Conservation (phyloP, 2,888 invertebrate species). For the Caenorhabditis japonica region DNA sequence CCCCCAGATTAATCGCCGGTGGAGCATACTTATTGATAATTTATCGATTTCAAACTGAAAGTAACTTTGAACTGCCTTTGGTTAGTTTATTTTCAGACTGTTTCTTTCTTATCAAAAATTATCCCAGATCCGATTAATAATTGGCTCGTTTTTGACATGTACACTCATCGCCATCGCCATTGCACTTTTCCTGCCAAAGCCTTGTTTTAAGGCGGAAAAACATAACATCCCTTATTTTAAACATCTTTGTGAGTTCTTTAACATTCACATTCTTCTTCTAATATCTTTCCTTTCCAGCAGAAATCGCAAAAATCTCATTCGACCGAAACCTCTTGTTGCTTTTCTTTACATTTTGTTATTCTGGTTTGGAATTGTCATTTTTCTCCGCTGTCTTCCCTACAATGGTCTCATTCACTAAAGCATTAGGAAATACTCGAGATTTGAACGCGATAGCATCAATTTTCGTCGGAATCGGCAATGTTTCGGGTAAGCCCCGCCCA, state of each 20-base stretch:
- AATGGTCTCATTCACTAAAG: constrained; percentile 49
- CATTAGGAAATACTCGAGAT: constrained; percentile 38
- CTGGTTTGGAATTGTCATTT: constrained; percentile 46
- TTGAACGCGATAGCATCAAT: constrained; percentile 43
- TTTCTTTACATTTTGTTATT: constrained; percentile 40
- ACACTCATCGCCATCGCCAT: constrained; percentile 29
- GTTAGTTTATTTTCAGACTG: too few relatives aligned
- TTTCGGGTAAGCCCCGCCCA: constrained; percentile 45
- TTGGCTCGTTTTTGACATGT: constrained; percentile 31
- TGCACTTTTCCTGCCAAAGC: constrained; percentile 35
- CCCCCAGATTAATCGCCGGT: constrained; percentile 32
- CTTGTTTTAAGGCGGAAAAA: constrained; percentile 27
- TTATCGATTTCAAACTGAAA: constrained; percentile 34
- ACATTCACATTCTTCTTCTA: too few relatives aligned
- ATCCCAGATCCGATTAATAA: constrained; percentile 32
- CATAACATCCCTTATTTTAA: constrained; percentile 42
- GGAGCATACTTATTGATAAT: constrained; percentile 34
- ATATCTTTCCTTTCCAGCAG: constrained; percentile 37
- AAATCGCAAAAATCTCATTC: constrained; percentile 47
- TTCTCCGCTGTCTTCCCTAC: constrained; percentile 42
- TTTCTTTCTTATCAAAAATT: too few relatives aligned
- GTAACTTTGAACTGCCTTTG: constrained; percentile 38
- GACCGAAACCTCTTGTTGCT: constrained; percentile 34
- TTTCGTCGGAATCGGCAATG: constrained; percentile 41
- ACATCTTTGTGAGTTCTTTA: constrained; percentile 36